Evolutionary conservation across 2,888 invertebrate genomes (phyloP).

Genomic region (Quadroppia sp.): DNA sequence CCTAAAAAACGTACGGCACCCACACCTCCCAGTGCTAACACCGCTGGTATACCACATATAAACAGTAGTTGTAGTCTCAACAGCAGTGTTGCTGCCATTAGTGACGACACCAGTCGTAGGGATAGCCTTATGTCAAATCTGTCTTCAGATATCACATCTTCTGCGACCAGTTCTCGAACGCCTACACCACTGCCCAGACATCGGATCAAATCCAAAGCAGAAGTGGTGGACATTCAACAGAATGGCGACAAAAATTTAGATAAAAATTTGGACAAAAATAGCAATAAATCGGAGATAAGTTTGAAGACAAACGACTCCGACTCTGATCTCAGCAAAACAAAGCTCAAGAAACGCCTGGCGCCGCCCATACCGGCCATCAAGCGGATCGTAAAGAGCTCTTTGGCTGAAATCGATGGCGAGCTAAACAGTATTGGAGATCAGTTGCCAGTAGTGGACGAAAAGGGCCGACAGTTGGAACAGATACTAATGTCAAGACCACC

Average conservation of each 20-base stretch:
- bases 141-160: constrained; percentile 14
- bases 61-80: constrained; percentile 22
- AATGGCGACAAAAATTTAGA: neutral
- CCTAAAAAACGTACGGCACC: constrained; percentile 65
- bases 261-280: neutral
- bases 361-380: constrained; percentile 63
- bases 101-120: constrained; percentile 25
- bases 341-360: constrained; percentile 73
- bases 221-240: neutral
- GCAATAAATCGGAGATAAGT: neutral
- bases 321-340: constrained; percentile 54
- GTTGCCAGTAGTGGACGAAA: constrained; percentile 14
- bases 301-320: neutral
- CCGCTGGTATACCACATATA: constrained; percentile 17
- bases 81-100: neutral
- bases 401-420: constrained; percentile 37
- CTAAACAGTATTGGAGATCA: constrained; percentile 37
- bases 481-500: neutral
- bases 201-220: neutral
- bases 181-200: constrained; percentile 41
- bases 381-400: constrained; percentile 32
- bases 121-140: constrained; percentile 23
- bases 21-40: constrained; percentile 55
- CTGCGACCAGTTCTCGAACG: constrained; percentile 12
- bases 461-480: constrained; percentile 11